These are phyloP conservation scores for Pitta sordida DNA, from an alignment of 2,113 vertebrate genomes.

Conservation along the genomic window DNA sequence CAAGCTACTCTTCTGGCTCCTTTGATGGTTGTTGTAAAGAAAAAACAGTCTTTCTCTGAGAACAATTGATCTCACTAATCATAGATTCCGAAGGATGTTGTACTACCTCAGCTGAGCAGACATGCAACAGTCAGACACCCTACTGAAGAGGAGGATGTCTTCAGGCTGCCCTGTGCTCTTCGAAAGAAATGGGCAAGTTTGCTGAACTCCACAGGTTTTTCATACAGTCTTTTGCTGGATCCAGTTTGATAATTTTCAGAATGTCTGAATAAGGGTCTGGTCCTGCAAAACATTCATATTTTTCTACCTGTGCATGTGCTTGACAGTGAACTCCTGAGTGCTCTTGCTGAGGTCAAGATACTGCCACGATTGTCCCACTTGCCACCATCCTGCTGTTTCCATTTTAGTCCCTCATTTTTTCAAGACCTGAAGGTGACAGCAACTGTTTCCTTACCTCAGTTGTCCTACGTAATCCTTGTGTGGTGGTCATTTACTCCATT, in stretches of 20 bases:
- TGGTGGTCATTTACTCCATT: not conserved
- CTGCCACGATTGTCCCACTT: not conserved
- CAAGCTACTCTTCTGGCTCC: not conserved
- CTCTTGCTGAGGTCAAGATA: not conserved
- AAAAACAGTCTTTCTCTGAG: not conserved
- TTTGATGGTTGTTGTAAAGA: not conserved
- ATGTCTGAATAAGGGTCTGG: not conserved
- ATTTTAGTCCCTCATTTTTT: not conserved
- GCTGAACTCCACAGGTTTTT: not conserved
- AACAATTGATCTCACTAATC: not conserved
- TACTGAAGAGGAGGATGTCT: not conserved
- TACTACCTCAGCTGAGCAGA: not conserved
- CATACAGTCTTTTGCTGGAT: accelerated
- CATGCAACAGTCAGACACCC: not conserved
- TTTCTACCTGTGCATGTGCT: not conserved
- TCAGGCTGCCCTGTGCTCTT: accelerated
- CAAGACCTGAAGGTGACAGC: not conserved
- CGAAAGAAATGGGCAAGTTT: not conserved
- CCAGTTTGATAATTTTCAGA: not conserved
- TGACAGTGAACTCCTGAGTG: not conserved
- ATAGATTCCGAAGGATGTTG: not conserved
- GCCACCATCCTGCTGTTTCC: not conserved
- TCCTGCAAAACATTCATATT: not conserved
- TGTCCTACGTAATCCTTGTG: not conserved
- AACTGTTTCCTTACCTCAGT: not conserved